A percentile compares a stretch with the other conserved stretches of the same genome.
These are phyloP conservation scores for Malurus cyaneus DNA, from an alignment of 2,113 vertebrate genomes.

Conservation along the genomic window DNA sequence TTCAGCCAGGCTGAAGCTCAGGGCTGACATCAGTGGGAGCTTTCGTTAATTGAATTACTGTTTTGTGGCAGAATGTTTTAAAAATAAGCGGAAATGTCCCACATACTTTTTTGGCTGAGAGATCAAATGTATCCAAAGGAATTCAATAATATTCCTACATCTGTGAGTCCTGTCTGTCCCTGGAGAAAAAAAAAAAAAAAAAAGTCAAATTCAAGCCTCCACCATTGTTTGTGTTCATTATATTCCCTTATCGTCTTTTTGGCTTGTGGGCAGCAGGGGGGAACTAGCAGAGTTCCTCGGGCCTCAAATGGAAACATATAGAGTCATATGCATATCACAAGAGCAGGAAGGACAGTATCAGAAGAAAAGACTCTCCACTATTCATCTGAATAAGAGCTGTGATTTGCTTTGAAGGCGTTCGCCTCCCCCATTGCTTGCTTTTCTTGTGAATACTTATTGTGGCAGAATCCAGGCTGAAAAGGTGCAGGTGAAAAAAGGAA, in stretches of 20 bases:
- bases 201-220: slow-evolving; percentile 42
- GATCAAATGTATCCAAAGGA: slow-evolving; percentile 70
- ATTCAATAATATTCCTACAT: slow-evolving; percentile 72
- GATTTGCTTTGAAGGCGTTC: slow-evolving; percentile 46
- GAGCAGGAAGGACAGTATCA: slow-evolving; percentile 36
- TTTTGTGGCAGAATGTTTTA: slow-evolving; percentile 68
- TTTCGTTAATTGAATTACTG: slow-evolving; percentile 67
- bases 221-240: slow-evolving; percentile 59
- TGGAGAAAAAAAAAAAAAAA: background rate
- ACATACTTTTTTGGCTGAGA: slow-evolving; percentile 61
- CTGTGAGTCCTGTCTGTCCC: slow-evolving; percentile 63
- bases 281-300: slow-evolving; percentile 26
- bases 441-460: slow-evolving; percentile 27
- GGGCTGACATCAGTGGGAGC: slow-evolving; percentile 61
- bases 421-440: slow-evolving; percentile 12
- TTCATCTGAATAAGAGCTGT: slow-evolving; percentile 25
- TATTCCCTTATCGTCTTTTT: slow-evolving; percentile 52
- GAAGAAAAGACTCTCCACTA: slow-evolving; percentile 25
- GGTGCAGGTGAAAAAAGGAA: slow-evolving; percentile 22
- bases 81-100: slow-evolving; percentile 69
- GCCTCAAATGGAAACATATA: slow-evolving; percentile 50
- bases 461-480: slow-evolving; percentile 34
- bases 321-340: slow-evolving; percentile 50
- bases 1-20: slow-evolving; percentile 13
- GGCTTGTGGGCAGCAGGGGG: slow-evolving; percentile 27